phyloP scores from a whole-genome alignment of 2,113 vertebrate species.

The Paradisaea rubra region DNA sequence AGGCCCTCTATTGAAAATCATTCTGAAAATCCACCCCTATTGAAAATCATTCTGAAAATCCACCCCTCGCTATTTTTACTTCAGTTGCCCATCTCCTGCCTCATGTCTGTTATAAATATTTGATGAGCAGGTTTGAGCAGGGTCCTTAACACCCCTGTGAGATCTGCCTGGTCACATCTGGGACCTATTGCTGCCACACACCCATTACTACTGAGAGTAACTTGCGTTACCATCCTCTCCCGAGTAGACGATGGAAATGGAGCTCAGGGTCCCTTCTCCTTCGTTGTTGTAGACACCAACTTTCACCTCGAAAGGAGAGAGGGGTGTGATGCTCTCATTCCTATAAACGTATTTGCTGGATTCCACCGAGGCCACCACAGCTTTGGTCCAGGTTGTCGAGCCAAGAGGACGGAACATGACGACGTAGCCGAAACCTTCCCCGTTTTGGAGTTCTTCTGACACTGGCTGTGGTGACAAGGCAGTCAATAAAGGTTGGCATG shows the following conservation, averaged over 20 bases:
- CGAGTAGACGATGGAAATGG: constrained; percentile 71
- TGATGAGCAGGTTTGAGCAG: neutral
- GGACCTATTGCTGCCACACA: fast-evolving
- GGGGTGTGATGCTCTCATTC: constrained; percentile 78
- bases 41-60: neutral
- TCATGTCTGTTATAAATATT: fast-evolving
- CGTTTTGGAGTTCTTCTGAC: constrained; percentile 85
- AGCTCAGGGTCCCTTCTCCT: constrained; percentile 81
- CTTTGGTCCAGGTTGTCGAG: constrained; percentile 78
- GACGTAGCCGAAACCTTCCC: constrained; percentile 85
- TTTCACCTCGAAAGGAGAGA: constrained; percentile 85
- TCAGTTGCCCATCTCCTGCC: neutral
- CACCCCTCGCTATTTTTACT: neutral
- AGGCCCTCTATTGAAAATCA: neutral
- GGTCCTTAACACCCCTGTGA: neutral
- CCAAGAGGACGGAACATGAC: constrained; percentile 79
- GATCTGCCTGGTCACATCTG: neutral
- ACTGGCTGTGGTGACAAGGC: constrained; percentile 72
- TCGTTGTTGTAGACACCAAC: constrained; percentile 84
- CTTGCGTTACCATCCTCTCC: constrained; percentile 79
- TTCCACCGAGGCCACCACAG: constrained; percentile 77
- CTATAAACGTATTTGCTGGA: constrained; percentile 79
- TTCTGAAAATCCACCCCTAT: neutral
- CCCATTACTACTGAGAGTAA: neutral
- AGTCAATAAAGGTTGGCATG: constrained; percentile 35